Evolutionary conservation across 2,888 invertebrate species (phyloP).

Genomic region (Nebria brevicollis): DNA sequence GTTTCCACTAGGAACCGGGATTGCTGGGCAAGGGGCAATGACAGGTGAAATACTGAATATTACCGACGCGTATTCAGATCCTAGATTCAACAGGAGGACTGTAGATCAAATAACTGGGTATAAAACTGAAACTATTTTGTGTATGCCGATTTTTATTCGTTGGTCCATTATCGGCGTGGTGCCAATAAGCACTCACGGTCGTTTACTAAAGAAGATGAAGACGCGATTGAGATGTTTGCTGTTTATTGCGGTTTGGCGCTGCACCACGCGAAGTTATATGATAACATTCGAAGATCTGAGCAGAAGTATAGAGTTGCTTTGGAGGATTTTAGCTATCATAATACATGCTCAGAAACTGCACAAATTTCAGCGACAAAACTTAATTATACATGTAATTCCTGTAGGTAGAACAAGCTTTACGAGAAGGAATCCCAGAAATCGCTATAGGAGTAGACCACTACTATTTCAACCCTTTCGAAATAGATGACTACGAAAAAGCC

Average conservation of each 20-base stretch:
- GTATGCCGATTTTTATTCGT: constrained; percentile 87
- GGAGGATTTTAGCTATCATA: constrained; percentile 86
- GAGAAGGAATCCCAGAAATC: constrained; percentile 53
- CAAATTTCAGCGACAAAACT: no score
- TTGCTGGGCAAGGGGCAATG: constrained; percentile 76
- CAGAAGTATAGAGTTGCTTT: constrained; percentile 84
- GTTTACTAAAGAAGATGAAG: constrained; percentile 77
- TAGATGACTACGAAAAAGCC: constrained; percentile 78
- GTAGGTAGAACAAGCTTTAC: constrained; percentile 59
- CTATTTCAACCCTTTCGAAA: constrained; percentile 77
- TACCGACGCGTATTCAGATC: constrained; percentile 82
- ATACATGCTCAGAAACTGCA: constrained; percentile 79
- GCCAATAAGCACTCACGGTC: constrained; percentile 70
- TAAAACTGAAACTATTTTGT: constrained; percentile 79
- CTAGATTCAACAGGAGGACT: constrained; percentile 77
- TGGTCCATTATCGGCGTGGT: constrained; percentile 82
- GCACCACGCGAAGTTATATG: constrained; percentile 86
- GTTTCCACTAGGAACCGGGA: constrained; percentile 78
- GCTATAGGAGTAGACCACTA: constrained; percentile 67
- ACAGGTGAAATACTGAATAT: constrained; percentile 85
- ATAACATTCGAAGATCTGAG: constrained; percentile 82
- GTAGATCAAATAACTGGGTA: constrained; percentile 75
- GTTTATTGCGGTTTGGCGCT: constrained; percentile 87
- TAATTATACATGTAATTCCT: no score
- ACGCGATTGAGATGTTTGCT: constrained; percentile 84